Evolutionary conservation across 1,140 invertebrate genomes (phyloP).

Genomic region (Diabrotica virgifera): DNA sequence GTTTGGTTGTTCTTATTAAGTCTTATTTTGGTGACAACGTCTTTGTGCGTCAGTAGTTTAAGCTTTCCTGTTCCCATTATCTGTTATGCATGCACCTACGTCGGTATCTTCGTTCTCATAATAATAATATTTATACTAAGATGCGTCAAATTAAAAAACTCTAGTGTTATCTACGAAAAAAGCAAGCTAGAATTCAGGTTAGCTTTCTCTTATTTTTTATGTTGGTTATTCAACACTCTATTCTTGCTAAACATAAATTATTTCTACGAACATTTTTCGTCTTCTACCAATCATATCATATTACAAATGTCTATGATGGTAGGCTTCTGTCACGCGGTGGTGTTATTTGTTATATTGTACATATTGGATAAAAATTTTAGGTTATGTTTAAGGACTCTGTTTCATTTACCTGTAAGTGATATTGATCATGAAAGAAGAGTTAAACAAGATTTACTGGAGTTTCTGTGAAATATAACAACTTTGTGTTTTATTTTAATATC

Average conservation of each 20-base stretch:
- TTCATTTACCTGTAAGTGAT: constrained; percentile 1
- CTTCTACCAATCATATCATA: constrained; percentile 12
- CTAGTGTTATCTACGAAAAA: constrained; percentile 15
- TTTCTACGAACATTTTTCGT: neutral
- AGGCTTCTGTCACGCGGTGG: constrained; percentile 17
- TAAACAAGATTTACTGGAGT: constrained; percentile 18
- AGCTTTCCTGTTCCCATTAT: constrained; percentile 18
- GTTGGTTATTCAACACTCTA: constrained; percentile 30
- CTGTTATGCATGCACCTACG: constrained; percentile 10
- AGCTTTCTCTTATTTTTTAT: constrained; percentile 26
- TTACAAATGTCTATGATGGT: constrained; percentile 4
- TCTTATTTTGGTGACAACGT: constrained; percentile 5
- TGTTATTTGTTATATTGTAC: constrained; percentile 29
- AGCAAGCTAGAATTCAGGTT: constrained; percentile 24
- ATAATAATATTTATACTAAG: constrained; percentile 22
- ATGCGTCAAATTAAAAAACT: constrained; percentile 22
- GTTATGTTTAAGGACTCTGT: constrained; percentile 22
- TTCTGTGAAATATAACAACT: neutral
- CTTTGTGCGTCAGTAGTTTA: constrained; percentile 13
- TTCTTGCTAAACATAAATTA: neutral
- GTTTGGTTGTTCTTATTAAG: constrained; percentile 27
- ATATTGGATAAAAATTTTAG: constrained; percentile 27
- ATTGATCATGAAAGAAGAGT: neutral
- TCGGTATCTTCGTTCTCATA: constrained; percentile 18
- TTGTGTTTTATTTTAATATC: no score